phyloP scores from a whole-genome alignment of 2,113 vertebrate genomes.

The Triplophysa rosa region DNA sequence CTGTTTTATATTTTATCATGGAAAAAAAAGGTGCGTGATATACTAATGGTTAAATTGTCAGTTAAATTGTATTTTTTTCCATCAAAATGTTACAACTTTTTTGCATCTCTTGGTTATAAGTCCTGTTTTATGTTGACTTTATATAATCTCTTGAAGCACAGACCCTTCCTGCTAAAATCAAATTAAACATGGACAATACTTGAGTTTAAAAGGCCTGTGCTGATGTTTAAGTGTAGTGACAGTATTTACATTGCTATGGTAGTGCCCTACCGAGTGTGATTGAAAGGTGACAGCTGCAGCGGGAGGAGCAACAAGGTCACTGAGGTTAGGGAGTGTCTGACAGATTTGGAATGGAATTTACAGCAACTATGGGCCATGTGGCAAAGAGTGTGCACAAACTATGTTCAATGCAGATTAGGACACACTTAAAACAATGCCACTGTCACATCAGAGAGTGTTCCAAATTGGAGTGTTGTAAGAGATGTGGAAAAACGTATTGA shows the following conservation, averaged over 20 bases:
- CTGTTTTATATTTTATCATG: too few species aligned
- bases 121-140: neutral
- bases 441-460: neutral
- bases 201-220: neutral
- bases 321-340: constrained; percentile 13
- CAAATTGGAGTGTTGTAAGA: neutral
- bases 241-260: neutral
- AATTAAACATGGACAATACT: neutral
- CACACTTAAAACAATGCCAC: constrained; percentile 3
- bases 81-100: neutral
- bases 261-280: constrained; percentile 8
- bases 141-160: neutral
- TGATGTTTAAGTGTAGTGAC: neutral
- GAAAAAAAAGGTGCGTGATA: too few species aligned
- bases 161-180: neutral
- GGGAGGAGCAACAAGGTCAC: constrained; percentile 19
- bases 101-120: neutral
- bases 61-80: too few species aligned
- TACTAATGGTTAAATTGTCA: too few species aligned
- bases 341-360: constrained; percentile 31
- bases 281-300: constrained; percentile 47
- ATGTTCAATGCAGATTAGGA: neutral
- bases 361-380: constrained; percentile 40
- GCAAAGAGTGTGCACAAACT: neutral
- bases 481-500: neutral